Evolutionary conservation across 2,113 vertebrate species (phyloP).

Genomic region (Phyllopteryx taeniolatus): DNA sequence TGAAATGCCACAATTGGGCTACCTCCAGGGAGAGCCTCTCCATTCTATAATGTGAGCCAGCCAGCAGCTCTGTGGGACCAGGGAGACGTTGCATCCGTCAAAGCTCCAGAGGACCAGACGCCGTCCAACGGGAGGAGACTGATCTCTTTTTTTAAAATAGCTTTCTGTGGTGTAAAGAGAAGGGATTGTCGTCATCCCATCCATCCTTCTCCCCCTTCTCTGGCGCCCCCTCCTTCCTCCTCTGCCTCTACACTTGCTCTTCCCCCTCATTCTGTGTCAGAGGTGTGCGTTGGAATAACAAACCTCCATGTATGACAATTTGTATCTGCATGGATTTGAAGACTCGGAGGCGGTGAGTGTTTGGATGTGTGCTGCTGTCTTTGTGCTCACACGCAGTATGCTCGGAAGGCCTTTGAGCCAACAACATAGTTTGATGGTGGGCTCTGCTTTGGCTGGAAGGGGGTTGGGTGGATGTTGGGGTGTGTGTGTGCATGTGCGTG

Average conservation of each 20-base stretch:
- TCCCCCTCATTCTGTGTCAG: conserved; percentile 61
- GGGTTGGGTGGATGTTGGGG: conserved; percentile 48
- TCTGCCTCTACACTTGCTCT: conserved; percentile 46
- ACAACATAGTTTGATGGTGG: neutral
- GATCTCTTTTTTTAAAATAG: conserved; percentile 26
- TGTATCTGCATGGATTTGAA: conserved; percentile 74
- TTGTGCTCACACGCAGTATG: conserved; percentile 2
- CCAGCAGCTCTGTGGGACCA: conserved; percentile 46
- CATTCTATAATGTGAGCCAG: conserved; percentile 60
- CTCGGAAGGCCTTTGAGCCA: conserved; percentile 12
- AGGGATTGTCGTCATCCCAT: conserved; percentile 63
- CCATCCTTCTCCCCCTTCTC: conserved; percentile 50
- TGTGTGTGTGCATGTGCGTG: conserved; percentile 47
- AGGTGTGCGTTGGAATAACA: conserved; percentile 61
- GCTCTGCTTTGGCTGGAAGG: conserved; percentile 44
- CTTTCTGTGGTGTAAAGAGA: conserved; percentile 51
- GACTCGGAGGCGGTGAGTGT: conserved; percentile 71
- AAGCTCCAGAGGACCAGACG: conserved; percentile 52
- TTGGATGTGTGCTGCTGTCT: conserved; percentile 3
- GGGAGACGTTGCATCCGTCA: conserved; percentile 57
- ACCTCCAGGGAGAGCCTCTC: conserved; percentile 57
- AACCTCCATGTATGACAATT: conserved; percentile 74
- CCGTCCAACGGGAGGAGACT: conserved; percentile 51
- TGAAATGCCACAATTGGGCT: conserved; percentile 60
- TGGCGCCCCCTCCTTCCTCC: conserved; percentile 49